phyloP scores from a whole-genome alignment of 2,797 vertebrate genomes.

The Spinus olivaceus region DNA sequence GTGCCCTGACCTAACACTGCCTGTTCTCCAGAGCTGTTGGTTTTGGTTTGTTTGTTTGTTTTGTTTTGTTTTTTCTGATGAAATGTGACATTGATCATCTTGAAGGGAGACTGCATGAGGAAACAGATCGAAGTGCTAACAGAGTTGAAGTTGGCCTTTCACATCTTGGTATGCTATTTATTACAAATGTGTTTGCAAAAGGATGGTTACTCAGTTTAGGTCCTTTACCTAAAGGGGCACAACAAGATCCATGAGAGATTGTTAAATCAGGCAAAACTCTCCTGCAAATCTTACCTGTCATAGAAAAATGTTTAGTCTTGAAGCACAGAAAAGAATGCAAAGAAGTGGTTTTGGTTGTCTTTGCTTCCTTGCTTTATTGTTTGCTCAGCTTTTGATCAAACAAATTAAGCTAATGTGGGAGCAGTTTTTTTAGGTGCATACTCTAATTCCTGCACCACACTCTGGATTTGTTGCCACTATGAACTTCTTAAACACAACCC shows the following conservation, averaged over 20 bases:
- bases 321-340: background rate
- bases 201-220: background rate
- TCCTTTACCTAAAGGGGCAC: background rate
- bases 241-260: background rate
- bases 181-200: background rate
- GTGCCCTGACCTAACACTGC: background rate
- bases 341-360: background rate
- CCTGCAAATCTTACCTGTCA: background rate
- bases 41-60: background rate
- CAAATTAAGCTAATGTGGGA: background rate
- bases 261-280: background rate
- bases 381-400: background rate
- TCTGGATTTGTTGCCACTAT: background rate
- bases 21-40: background rate
- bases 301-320: background rate
- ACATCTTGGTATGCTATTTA: background rate
- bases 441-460: accelerated
- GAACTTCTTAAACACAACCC: background rate
- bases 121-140: background rate
- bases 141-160: background rate
- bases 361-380: background rate
- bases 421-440: background rate
- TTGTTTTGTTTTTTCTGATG: background rate
- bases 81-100: background rate
- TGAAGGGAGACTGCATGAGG: background rate